Evolutionary conservation across 2,888 invertebrate species (phyloP), one percentile per base, ranked within the genome.

Genomic region (Creontiades dilutus): DNA sequence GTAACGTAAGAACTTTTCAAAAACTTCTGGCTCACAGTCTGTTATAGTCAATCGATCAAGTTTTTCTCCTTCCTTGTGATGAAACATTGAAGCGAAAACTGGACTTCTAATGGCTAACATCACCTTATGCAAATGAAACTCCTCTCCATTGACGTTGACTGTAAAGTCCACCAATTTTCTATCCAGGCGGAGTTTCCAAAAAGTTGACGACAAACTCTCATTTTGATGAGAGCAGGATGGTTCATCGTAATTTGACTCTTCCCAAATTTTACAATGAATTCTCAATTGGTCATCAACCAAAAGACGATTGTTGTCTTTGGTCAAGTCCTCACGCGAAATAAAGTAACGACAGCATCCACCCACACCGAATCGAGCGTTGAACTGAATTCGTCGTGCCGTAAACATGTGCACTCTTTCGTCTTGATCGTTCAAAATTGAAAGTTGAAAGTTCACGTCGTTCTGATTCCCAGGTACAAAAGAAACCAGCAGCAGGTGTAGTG

Each of bases 1-100:
- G 68, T 23, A 68, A 68, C 23, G 68, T 9, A 68, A 5, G 23
- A 68, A 68, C 68, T 68, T 68, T 68, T 68, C 68, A 68, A 68
- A 68, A 3, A 68, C 23, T 23, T 68, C 68, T 5, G 68, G 68
- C 23, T 68, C 68, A 13, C 68, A 68, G 13, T 68, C 68, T 23
- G 19, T 13, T 1, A 68, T 13, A 19, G 12, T 27, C 23, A 68
- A 1, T 12, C 27, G 68, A 68, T 11, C 9, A 27, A 0, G 19
- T 23, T 68, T 23, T 11, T 19, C 7, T 68, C 3, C 23, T 12
- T 11, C 27, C 7, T 57, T n/a, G 19, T n/a, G 57, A 0, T 0
- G n/a, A n/a, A 57, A 57, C 68, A 68, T 23, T 12, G 68, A 7
- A 12, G 68, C 68, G 11, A 68, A 68, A 23, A 68, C 68, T 23